phyloP scores from a whole-genome alignment of 2,797 vertebrate species.

The Acanthurus lineatus region DNA sequence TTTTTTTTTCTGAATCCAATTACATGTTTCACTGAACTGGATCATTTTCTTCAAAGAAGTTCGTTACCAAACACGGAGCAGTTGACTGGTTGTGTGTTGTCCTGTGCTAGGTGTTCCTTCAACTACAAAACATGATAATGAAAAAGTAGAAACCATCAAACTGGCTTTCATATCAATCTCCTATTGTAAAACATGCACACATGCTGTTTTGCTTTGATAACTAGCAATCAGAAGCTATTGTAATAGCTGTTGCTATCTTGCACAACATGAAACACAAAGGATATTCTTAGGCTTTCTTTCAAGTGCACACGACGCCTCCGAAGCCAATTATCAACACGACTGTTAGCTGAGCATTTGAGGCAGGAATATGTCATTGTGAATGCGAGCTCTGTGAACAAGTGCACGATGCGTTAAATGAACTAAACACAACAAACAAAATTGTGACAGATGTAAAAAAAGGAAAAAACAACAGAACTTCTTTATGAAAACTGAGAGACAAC shows the following conservation, averaged over 20 bases:
- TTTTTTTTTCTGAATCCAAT: conserved; percentile 23
- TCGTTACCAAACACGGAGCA: background rate
- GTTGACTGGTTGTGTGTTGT: conserved; percentile 1
- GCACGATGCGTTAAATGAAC: background rate
- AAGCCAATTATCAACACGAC: conserved; percentile 36
- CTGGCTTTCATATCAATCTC: conserved; percentile 10
- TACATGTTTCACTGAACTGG: conserved; percentile 45
- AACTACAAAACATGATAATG: conserved; percentile 7
- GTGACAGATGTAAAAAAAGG: background rate
- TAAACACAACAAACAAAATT: conserved; percentile 7
- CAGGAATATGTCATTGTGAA: background rate
- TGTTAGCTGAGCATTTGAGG: conserved; percentile 24
- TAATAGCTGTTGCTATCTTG: conserved; percentile 14
- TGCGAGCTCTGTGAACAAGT: background rate
- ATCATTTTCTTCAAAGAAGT: conserved; percentile 22
- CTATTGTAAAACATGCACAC: conserved; percentile 25
- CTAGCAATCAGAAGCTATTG: conserved; percentile 14
- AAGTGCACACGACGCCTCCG: conserved; percentile 18
- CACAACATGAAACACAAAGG: background rate
- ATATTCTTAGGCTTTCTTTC: conserved; percentile 40
- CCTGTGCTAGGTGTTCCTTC: conserved; percentile 6
- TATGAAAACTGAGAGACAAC: background rate
- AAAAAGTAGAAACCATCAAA: conserved; percentile 12
- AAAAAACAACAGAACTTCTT: background rate
- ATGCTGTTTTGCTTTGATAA: conserved; percentile 34